Evolutionary conservation across 2,113 vertebrate genomes (phyloP).

Genomic region (Tragelaphus buxtoni): DNA sequence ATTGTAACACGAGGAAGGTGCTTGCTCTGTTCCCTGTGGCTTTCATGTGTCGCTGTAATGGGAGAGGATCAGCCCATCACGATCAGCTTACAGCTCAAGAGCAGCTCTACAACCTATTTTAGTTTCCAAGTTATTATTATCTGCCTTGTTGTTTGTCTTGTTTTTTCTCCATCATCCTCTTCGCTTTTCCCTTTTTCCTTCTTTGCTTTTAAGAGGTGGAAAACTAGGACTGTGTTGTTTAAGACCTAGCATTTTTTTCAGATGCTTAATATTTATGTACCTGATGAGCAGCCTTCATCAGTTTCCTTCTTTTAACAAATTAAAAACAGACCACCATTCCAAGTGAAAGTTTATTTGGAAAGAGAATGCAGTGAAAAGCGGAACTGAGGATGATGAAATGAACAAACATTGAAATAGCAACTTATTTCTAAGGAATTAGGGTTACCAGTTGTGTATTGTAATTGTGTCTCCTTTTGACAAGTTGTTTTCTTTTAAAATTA

Average conservation of each 20-base stretch:
- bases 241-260: neutral
- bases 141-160: neutral
- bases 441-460: neutral
- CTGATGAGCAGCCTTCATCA: neutral
- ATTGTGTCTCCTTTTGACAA: neutral
- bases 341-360: constrained; percentile 1
- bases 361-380: neutral
- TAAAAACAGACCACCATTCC: neutral
- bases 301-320: neutral
- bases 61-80: neutral
- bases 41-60: neutral
- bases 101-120: neutral
- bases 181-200: neutral
- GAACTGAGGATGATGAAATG: neutral
- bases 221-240: neutral
- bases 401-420: neutral
- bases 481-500: neutral
- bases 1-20: neutral
- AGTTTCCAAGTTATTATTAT: neutral
- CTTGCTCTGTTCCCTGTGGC: neutral
- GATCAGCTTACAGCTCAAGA: neutral
- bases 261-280: neutral
- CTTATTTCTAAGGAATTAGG: neutral
- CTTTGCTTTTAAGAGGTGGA: neutral
- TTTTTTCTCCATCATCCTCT: neutral